Evolutionary conservation across 2,888 invertebrate genomes (phyloP), one percentile per base, ranked within the genome.

Genomic region (Andrena dorsata): DNA sequence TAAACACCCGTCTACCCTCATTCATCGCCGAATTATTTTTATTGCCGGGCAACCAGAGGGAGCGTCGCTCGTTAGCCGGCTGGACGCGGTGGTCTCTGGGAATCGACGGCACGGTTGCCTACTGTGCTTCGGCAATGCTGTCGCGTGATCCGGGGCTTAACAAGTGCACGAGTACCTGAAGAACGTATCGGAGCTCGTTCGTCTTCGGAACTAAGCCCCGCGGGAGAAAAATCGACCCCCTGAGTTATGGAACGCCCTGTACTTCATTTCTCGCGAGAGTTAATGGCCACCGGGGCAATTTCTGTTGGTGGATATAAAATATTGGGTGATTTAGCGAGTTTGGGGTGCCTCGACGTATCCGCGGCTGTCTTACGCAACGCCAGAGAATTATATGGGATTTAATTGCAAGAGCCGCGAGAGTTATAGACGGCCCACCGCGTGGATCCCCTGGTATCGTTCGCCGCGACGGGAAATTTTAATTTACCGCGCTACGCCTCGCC

Each of bases 11-110:
- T 80, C 85, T 83, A 81, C 76, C 80, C 89, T 84, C 84, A 58
- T 88, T 88, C 84, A 88, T 85, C 83, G 89, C 75, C 78, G 83
- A 88, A 89, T 89, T 86, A 88, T 89, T 89, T 89, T 89, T 89
- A 89, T 89, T 88, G 83, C 65, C 82, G 72, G 71, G 83, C 80
- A 86, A 84, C 78, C 74, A 73, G 63, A 23, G 41, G 26, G 61
- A 73, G 61, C 53, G 76, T 26, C 71, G 58, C 82, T 86, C 79
- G 76, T 87, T 83, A 81, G 56, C 72, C 70, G 7, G 13, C 53
- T 41, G 41, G 51, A 72, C 69, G 73, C 80, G 74, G 76, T 82
- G 74, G 76, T 82, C 81, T 73, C 74, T 49, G 47, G 26, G 79
- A 79, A 81, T 87, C 73, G 82, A 79, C 69, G 10, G 1, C 6